These are phyloP conservation scores for Ectemnius cavifrons DNA, from an alignment of 2,888 invertebrate species.

Conservation along the genomic window DNA sequence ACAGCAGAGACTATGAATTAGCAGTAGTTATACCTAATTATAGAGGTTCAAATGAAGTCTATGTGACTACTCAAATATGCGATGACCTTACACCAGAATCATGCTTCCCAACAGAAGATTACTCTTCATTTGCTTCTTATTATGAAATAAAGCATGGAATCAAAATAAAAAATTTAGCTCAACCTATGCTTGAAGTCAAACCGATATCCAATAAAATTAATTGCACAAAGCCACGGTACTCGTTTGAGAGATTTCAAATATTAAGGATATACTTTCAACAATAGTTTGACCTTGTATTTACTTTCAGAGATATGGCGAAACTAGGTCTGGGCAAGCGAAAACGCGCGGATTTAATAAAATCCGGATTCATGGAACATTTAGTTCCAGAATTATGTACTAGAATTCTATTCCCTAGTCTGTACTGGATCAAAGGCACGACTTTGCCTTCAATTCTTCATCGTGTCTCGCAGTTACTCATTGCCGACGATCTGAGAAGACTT, in stretches of 20 bases:
- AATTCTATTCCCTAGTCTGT: constrained; percentile 84
- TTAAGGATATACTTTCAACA: no score
- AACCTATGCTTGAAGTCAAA: constrained; percentile 91
- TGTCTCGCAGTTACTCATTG: constrained; percentile 83
- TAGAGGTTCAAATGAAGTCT: constrained; percentile 77
- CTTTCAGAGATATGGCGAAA: constrained; percentile 71
- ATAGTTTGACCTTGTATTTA: constrained; percentile 22
- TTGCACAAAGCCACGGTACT: constrained; percentile 81
- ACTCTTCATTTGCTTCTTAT: constrained; percentile 85
- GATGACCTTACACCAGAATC: constrained; percentile 84
- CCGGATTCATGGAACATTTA: constrained; percentile 83
- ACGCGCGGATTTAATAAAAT: constrained; percentile 78
- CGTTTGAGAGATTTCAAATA: no score
- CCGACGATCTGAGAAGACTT: constrained; percentile 84
- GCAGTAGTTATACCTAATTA: constrained; percentile 94
- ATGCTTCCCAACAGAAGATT: constrained; percentile 83
- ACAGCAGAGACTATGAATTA: constrained; percentile 82
- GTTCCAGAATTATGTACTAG: constrained; percentile 93
- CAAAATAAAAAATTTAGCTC: constrained; percentile 82
- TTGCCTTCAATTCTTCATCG: constrained; percentile 93
- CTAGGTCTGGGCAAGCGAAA: constrained; percentile 73
- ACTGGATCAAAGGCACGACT: constrained; percentile 92
- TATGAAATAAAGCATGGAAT: constrained; percentile 87
- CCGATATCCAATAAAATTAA: constrained; percentile 82
- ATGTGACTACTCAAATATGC: constrained; percentile 86